Conservation (phyloP, 2,888 invertebrate species). For the Oeneis ivallda region DNA sequence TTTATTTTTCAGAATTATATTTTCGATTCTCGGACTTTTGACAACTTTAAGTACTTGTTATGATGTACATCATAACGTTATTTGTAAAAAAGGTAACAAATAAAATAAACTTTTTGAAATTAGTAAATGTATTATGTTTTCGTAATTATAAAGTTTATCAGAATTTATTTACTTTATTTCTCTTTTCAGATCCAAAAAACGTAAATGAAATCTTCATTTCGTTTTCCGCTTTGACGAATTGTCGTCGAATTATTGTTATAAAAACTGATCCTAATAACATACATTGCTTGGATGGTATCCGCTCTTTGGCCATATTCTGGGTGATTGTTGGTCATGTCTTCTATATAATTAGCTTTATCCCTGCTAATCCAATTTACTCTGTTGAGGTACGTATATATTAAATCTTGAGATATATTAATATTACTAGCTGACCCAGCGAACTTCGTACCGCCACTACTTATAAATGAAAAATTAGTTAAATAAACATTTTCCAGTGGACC, state of each 20-base stretch:
- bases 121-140: background rate
- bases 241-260: constrained; percentile 8
- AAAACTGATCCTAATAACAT: constrained; percentile 20
- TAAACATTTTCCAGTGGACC: too few species aligned
- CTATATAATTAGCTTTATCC: constrained; percentile 10
- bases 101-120: too few species aligned
- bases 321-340: constrained; percentile 28
- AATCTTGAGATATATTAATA: too few species aligned
- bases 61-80: constrained; percentile 37
- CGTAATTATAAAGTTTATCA: background rate
- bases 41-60: constrained; percentile 42
- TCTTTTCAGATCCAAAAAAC: constrained; percentile 47
- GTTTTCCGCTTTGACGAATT: constrained; percentile 28
- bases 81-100: constrained; percentile 30
- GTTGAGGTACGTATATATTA: background rate
- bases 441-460: too few species aligned
- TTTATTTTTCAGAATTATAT: constrained; percentile 39
- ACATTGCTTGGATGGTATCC: constrained; percentile 26
- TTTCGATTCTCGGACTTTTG: constrained; percentile 38
- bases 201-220: constrained; percentile 32
- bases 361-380: constrained; percentile 16
- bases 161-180: background rate
- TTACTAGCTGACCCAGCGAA: too few species aligned
- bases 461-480: too few species aligned
- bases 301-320: constrained; percentile 28